phyloP scores from a whole-genome alignment of 2,113 vertebrate genomes.

The Promerops cafer region DNA sequence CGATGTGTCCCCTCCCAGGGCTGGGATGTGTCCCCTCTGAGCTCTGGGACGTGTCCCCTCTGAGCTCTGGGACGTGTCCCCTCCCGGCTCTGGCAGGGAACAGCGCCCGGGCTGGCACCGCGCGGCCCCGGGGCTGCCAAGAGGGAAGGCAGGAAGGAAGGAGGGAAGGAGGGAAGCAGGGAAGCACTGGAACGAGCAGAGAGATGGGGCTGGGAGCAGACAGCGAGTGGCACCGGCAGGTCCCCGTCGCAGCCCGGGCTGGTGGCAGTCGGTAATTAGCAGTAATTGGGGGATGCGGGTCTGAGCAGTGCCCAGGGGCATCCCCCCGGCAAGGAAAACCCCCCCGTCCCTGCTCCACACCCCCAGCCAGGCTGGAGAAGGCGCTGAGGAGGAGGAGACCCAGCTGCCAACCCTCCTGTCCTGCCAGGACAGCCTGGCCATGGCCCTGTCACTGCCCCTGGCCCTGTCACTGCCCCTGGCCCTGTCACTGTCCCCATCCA shows the following conservation, averaged over 20 bases:
- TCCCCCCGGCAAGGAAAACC: background rate
- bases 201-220: background rate
- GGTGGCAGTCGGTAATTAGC: fast-evolving
- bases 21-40: background rate
- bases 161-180: background rate
- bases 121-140: background rate
- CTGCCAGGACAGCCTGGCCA: background rate
- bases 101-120: background rate
- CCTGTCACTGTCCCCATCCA: background rate
- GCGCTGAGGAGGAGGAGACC: background rate
- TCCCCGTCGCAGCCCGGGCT: background rate
- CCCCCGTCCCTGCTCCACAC: background rate
- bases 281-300: fast-evolving
- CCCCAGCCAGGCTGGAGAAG: background rate
- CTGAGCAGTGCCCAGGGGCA: background rate
- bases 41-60: background rate
- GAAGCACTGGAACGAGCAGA: background rate
- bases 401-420: background rate
- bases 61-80: background rate
- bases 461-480: background rate
- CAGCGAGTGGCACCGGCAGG: fast-evolving
- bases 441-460: background rate
- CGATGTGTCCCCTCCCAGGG: fast-evolving
- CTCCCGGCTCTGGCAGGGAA: background rate
- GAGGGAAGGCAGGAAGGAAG: background rate